phyloP scores from a whole-genome alignment of 2,113 vertebrate species.

The Cairina moschata region DNA sequence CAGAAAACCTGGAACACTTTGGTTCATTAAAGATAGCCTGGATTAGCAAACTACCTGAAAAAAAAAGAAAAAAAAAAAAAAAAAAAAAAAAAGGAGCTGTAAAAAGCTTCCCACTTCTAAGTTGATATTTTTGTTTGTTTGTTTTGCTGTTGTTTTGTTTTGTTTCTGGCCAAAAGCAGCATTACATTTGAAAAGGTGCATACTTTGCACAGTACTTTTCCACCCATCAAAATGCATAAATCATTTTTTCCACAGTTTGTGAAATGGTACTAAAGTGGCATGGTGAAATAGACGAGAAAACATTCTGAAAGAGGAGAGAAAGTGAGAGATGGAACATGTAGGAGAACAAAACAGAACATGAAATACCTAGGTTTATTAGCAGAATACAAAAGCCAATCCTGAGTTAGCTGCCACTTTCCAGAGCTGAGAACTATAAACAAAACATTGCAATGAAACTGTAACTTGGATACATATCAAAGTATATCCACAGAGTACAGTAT shows the following conservation, averaged over 20 bases:
- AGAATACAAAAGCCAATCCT: not conserved
- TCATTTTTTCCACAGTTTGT: not conserved
- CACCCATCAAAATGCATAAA: not conserved
- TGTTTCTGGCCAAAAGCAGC: not conserved
- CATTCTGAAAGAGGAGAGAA: not conserved
- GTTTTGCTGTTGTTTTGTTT: not conserved
- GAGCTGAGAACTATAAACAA: not conserved
- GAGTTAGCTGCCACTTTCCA: not conserved
- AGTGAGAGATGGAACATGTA: rapidly evolving
- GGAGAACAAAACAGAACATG: not conserved
- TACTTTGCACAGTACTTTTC: not conserved
- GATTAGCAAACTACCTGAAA: not conserved
- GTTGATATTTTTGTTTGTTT: not conserved
- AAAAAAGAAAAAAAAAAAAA: too few relatives aligned
- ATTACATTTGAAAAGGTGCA: not conserved
- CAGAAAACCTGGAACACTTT: not conserved
- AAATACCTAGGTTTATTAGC: not conserved
- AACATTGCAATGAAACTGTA: not conserved
- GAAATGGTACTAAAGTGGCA: not conserved
- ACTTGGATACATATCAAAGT: not conserved
- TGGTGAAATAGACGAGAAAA: not conserved
- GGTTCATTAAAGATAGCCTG: not conserved
- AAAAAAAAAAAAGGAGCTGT: too few relatives aligned
- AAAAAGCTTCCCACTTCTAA: not conserved
- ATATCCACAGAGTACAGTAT: not conserved